Evolutionary conservation across 1,140 invertebrate genomes (phyloP), one percentile per base, ranked within the genome.

Genomic region (Aradophagus sp.): DNA sequence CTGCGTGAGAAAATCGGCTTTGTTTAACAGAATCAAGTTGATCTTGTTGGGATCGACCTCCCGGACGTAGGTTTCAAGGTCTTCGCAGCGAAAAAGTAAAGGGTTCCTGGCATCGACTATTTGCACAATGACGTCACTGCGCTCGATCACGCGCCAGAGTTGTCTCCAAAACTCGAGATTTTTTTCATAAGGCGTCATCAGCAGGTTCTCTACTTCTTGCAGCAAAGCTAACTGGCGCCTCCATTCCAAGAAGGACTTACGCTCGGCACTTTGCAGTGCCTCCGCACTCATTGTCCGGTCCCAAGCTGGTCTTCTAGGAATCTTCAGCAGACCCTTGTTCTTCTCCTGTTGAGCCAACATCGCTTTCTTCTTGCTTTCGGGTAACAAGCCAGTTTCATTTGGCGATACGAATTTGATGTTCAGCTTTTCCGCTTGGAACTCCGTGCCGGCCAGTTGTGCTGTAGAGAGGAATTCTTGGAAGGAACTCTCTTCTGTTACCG

Each of bases 131-230:
- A 99, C 89, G 87, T 99, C 96, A 79, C 96, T 97, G 74, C 95
- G 91, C 82, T 99, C 98, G 11, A 99, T 89, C 1, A 99, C 98
- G 73, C 98, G 89, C 98, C 98, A 99, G 4, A 99, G 83, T 83
- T 99, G 98, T 31, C 97, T 89, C 98, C 98, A 99, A 66, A 99
- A 95, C 82, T 99, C 97, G 11, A 99, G 85, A 86, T 99, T 99
- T 73, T 96, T 94, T 80, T 99, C 98, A 86, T 97, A 99, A 0
- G 98, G 98, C 2, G 98, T 99, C 45, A 99, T 83, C 0, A 94
- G 85, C 2, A 99, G 81, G 6, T 90, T 90, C 38, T 97, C 89
- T 14, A 89, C 87, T 80, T 96, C 93, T 84, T 97, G 93, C 0
- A 98, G 80, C 52, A 87, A 65, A 12, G 95, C 91, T 27, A 99